These are phyloP conservation scores for Pterobdella sp. DNA, from an alignment of 2,888 invertebrate species.

Conservation along the genomic window DNA sequence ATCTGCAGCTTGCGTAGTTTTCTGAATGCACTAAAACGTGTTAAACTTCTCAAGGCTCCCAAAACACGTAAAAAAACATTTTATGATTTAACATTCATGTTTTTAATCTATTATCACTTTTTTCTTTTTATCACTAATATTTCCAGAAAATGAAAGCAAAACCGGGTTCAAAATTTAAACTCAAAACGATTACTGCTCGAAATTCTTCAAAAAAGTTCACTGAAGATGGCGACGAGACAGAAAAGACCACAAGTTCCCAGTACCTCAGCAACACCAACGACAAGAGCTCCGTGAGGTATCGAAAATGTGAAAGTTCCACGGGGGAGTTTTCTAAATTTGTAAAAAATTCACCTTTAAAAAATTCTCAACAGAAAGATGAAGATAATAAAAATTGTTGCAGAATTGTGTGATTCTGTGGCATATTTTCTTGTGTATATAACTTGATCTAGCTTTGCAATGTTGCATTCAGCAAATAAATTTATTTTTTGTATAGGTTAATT, in stretches of 20 bases:
- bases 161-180: conserved; percentile 25
- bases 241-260: background rate
- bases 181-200: conserved; percentile 18
- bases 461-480: background rate
- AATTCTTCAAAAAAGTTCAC: background rate
- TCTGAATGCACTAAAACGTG: no score
- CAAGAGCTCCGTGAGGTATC: conserved; percentile 18
- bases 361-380: background rate
- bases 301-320: conserved; percentile 17
- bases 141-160: conserved; percentile 27
- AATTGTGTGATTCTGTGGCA: conserved; percentile 14
- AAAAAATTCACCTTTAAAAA: conserved; percentile 21
- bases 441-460: background rate
- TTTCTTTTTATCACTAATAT: no score
- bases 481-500: background rate
- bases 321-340: conserved; percentile 22
- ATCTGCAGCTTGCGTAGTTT: no score
- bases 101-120: no score
- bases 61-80: no score
- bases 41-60: no score
- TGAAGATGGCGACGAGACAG: background rate
- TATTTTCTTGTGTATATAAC: background rate
- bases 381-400: conserved; percentile 23
- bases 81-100: no score
- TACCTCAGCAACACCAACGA: conserved; percentile 5